Evolutionary conservation across 2,888 invertebrate species (phyloP).

Genomic region (Tachina grossa): DNA sequence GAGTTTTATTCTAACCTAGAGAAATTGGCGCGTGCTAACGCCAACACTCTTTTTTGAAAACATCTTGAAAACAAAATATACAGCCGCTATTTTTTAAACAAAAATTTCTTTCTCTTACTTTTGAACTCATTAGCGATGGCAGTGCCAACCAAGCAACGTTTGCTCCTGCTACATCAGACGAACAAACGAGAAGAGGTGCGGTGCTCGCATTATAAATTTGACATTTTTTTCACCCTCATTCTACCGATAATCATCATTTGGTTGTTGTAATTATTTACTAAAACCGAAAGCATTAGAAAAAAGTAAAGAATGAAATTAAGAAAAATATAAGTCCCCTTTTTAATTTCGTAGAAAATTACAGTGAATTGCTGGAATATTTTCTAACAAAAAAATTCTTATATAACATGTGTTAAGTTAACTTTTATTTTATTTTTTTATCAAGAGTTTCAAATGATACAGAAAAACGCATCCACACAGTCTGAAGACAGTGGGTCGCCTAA

Average conservation of each 20-base stretch:
- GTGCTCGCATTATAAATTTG: slow-evolving; percentile 50
- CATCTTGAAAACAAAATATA: slow-evolving; percentile 48
- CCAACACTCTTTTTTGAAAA: slow-evolving; percentile 64
- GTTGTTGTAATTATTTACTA: slow-evolving; percentile 55
- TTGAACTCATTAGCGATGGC: slow-evolving; percentile 35
- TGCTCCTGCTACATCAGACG: slow-evolving; percentile 17
- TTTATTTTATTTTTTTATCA: slow-evolving; percentile 2
- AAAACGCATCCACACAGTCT: slow-evolving; percentile 42
- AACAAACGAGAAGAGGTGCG: slow-evolving; percentile 54
- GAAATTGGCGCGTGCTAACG: slow-evolving; percentile 67
- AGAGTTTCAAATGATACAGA: background rate
- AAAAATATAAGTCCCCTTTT: slow-evolving; percentile 56
- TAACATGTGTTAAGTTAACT: slow-evolving; percentile 51
- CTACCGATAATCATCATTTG: slow-evolving; percentile 47
- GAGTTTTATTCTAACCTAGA: slow-evolving; percentile 42
- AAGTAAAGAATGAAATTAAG: slow-evolving; percentile 13
- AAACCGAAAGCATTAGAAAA: slow-evolving; percentile 26
- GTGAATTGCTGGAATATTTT: slow-evolving; percentile 45
- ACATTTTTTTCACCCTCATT: slow-evolving; percentile 69
- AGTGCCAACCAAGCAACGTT: background rate
- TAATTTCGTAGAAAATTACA: slow-evolving; percentile 44
- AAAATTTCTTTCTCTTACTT: slow-evolving; percentile 20
- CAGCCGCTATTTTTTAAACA: slow-evolving; percentile 46
- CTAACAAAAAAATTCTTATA: slow-evolving; percentile 19
- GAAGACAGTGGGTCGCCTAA: background rate